Conservation (phyloP, 2,888 invertebrate species). For the Drosophila anceps region DNA sequence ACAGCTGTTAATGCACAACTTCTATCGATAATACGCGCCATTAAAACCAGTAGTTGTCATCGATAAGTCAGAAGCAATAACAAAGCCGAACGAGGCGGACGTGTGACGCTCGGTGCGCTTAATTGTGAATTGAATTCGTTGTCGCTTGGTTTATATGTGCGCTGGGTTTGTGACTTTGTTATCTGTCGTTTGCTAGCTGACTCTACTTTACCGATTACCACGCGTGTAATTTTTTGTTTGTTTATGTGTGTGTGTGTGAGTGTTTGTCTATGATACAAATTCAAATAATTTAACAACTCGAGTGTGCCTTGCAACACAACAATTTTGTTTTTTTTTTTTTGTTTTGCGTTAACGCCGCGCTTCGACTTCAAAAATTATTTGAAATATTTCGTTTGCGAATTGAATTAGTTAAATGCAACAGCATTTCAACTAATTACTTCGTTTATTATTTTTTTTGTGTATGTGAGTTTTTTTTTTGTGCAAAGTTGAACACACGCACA, state of each 20-base stretch:
- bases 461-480: conserved; percentile 38
- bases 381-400: background rate
- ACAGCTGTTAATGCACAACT: conserved; percentile 31
- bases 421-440: conserved; percentile 11
- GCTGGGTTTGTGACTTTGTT: conserved; percentile 55
- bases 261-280: conserved; percentile 31
- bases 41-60: conserved; percentile 27
- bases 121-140: conserved; percentile 52
- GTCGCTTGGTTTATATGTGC: conserved; percentile 43
- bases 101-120: conserved; percentile 61
- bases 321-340: conserved; percentile 14
- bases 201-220: conserved; percentile 43
- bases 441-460: conserved; percentile 22
- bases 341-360: conserved; percentile 13
- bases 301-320: conserved; percentile 34
- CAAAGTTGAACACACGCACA: conserved; percentile 49
- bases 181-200: conserved; percentile 35
- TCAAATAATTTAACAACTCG: conserved; percentile 40
- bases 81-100: conserved; percentile 62
- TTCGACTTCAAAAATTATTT: conserved; percentile 16
- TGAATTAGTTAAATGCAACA: conserved; percentile 1
- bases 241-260: conserved; percentile 19
- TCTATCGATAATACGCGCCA: conserved; percentile 53
- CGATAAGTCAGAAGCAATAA: conserved; percentile 55
- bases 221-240: conserved; percentile 31